Evolutionary conservation across 1,140 invertebrate species (phyloP).

Genomic region (Hesperophylax magnus): DNA sequence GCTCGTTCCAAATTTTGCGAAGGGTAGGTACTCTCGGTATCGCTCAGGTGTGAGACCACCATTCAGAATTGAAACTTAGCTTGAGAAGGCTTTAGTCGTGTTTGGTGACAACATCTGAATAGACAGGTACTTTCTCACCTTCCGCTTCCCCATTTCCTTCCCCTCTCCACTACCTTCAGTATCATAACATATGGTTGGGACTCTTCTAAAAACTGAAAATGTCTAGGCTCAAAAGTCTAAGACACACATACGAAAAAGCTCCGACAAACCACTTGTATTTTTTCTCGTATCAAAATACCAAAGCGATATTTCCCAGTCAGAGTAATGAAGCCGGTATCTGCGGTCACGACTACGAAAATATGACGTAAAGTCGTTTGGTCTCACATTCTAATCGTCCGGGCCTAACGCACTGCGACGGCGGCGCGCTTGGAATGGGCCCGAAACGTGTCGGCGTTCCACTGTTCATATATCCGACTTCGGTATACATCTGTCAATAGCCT

Average conservation of each 20-base stretch:
- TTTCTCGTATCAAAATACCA: conserved; percentile 15
- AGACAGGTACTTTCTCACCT: too few species aligned
- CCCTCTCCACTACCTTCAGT: too few species aligned
- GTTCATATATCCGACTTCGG: conserved; percentile 13
- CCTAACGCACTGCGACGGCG: background rate
- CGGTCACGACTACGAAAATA: conserved; percentile 33
- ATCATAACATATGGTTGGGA: too few species aligned
- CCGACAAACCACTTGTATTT: background rate
- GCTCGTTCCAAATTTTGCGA: too few species aligned
- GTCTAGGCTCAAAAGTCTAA: too few species aligned
- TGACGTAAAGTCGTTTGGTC: conserved; percentile 2
- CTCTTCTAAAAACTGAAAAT: too few species aligned
- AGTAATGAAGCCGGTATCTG: conserved; percentile 31
- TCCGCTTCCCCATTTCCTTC: too few species aligned
- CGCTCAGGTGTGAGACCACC: too few species aligned
- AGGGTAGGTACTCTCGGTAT: too few species aligned
- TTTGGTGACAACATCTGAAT: too few species aligned
- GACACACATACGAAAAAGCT: background rate
- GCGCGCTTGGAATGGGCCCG: conserved; percentile 11
- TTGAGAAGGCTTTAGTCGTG: too few species aligned
- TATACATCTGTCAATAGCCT: conserved; percentile 40
- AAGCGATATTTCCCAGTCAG: conserved; percentile 29
- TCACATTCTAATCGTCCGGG: conserved; percentile 21
- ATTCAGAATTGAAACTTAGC: too few species aligned
- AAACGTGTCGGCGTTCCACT: conserved; percentile 24